Evolutionary conservation across 1,140 invertebrate genomes (phyloP).

Genomic region (Trachelipus rathkii): DNA sequence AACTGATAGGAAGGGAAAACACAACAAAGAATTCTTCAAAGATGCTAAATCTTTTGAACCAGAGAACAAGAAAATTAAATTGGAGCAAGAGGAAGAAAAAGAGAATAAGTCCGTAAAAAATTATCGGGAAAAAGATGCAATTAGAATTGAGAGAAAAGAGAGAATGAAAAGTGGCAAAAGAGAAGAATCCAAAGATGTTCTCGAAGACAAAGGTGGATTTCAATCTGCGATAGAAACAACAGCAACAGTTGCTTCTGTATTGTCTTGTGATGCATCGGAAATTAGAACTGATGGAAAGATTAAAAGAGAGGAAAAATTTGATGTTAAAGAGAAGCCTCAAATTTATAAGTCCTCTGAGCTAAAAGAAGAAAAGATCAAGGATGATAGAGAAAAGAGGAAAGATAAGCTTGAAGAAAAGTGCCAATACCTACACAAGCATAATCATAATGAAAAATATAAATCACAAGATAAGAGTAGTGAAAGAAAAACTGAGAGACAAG

Average conservation of each 20-base stretch:
- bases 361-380: constrained; percentile 23
- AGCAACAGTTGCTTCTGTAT: not conserved
- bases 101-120: not conserved
- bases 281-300: constrained; percentile 44
- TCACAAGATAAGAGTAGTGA: constrained; percentile 24
- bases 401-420: constrained; percentile 21
- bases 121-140: not conserved
- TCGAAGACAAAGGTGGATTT: not conserved
- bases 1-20: not conserved
- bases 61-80: not conserved
- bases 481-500: constrained; percentile 29
- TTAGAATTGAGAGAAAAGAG: not conserved
- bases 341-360: not conserved
- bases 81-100: not conserved
- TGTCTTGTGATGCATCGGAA: not conserved
- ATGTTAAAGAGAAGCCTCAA: not conserved
- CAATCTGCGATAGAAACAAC: not conserved
- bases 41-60: not conserved
- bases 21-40: not conserved
- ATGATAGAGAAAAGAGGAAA: constrained; percentile 23
- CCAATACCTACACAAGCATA: constrained; percentile 21
- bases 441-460: constrained; percentile 33
- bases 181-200: not conserved
- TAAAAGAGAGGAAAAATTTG: constrained; percentile 33
- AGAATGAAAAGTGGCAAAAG: not conserved